phyloP scores from a whole-genome alignment of 2,797 vertebrate species.

The Chelidonichthys spinosus region DNA sequence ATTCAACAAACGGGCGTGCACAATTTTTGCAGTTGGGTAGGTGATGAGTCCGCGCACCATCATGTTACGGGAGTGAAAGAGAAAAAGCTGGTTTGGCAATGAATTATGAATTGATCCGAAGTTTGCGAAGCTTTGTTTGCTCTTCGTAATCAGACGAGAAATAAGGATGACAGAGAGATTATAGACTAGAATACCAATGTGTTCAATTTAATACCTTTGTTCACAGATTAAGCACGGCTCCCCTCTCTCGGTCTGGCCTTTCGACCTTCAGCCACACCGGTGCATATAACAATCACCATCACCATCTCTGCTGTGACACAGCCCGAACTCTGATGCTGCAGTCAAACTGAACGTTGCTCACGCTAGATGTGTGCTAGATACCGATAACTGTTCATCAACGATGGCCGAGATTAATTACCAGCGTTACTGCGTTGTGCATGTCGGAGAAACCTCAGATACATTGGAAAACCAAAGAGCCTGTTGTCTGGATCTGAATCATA shows the following conservation, averaged over 20 bases:
- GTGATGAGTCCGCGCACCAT: constrained; percentile 9
- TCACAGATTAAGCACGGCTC: constrained; percentile 66
- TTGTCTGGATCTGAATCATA: neutral
- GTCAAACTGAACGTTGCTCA: neutral
- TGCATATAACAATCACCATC: constrained; percentile 22
- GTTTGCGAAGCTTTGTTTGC: constrained; percentile 74
- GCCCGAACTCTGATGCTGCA: neutral
- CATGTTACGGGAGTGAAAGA: neutral
- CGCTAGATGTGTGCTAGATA: neutral
- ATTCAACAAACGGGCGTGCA: constrained; percentile 35
- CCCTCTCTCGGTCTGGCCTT: constrained; percentile 33
- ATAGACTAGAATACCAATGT: constrained; percentile 72
- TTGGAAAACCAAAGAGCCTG: neutral
- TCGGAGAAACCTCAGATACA: neutral
- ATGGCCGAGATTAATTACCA: neutral
- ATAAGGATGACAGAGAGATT: constrained; percentile 75
- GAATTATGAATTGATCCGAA: constrained; percentile 58
- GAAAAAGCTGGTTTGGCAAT: constrained; percentile 31
- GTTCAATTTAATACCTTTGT: constrained; percentile 65
- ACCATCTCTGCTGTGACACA: neutral
- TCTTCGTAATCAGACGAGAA: constrained; percentile 60
- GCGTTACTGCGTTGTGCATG: neutral
- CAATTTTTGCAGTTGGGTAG: constrained; percentile 20
- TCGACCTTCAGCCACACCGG: constrained; percentile 46
- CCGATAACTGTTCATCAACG: neutral